Conservation (phyloP, 1,140 invertebrate genomes). For the Rhyacophila brunnea region DNA sequence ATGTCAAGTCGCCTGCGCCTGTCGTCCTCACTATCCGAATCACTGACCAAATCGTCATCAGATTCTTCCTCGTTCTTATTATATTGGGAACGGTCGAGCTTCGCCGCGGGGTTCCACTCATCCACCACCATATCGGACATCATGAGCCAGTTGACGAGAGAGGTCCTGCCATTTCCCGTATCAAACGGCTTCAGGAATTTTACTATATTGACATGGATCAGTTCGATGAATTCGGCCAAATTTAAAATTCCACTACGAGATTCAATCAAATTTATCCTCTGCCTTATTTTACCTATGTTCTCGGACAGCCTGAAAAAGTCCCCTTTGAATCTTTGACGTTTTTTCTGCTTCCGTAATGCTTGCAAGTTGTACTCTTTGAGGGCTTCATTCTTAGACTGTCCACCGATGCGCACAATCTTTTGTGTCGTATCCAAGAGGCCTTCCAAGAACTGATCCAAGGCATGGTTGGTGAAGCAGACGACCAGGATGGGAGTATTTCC, state of each 20-base stretch:
- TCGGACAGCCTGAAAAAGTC: neutral
- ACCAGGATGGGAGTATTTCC: constrained; percentile 59
- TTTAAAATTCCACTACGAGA: neutral
- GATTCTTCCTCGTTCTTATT: neutral
- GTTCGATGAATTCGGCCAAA: neutral
- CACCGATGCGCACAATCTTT: constrained; percentile 70
- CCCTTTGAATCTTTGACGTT: neutral
- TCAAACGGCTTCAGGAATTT: constrained; percentile 2
- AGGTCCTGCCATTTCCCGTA: neutral
- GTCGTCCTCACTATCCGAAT: neutral
- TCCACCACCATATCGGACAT: constrained; percentile 25
- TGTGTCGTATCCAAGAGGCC: constrained; percentile 59
- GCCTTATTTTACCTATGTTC: neutral
- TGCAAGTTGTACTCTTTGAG: constrained; percentile 54
- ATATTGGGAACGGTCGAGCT: neutral
- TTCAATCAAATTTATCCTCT: constrained; percentile 13
- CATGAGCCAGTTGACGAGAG: constrained; percentile 20
- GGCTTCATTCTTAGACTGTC: constrained; percentile 62
- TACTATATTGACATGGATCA: neutral
- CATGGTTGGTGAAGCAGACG: constrained; percentile 85
- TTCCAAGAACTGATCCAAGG: constrained; percentile 86
- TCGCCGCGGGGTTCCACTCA: neutral
- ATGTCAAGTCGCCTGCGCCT: neutral
- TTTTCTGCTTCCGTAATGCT: neutral
- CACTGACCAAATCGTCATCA: neutral